Evolutionary conservation across 2,797 vertebrate genomes (phyloP), one percentile per base, ranked within the genome.

Genomic region (Numenius phaeopus): DNA sequence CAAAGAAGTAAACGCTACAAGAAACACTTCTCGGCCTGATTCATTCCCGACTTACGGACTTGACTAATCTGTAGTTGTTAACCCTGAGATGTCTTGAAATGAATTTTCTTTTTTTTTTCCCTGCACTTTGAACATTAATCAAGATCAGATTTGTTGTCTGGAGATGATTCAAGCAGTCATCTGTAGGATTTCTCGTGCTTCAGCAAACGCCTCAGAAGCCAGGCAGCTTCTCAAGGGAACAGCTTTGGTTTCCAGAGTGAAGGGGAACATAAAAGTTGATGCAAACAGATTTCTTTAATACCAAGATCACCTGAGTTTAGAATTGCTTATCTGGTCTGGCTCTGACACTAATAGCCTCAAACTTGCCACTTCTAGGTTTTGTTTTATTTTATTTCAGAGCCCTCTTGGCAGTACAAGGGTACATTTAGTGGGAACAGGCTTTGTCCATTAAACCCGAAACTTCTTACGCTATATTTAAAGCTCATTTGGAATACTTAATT

Each of bases 321-420:
- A 95, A 86, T 71, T 93, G 61, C 78, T 76, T 85, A 84, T 54
- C 58, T 89, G 72, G 69, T 83, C 87, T 96, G 82, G 57, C 72
- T 96, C 54, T 94, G 94, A 95, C 94, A 94, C 78, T 94, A 97
- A 95, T 87, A 95, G 89, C 82, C 87, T 95, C 76, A 89, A 91
- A 94, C 78, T 94, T 95, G 72, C 82, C 82, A 92, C 94, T 94
- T 83, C 61, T 17, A 65, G 61, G 29, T 90, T 65, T 96, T 87
- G 29, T 90, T 65, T 96, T 87, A 71, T 82, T 84, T 88, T 76
- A 77, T 92, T 95, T 96, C 83, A 75, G 87, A 91, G 64, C 40
- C 71, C 40, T 95, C 57, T 85, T 94, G 94, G 87, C 79, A 89
- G 72, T 94, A 96, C 91, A 89, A 89, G 62, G 46, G 62, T 93